Base-by-base conservation (phyloP, 2,797 vertebrate genomes). In the Tragelaphus oryx region DNA sequence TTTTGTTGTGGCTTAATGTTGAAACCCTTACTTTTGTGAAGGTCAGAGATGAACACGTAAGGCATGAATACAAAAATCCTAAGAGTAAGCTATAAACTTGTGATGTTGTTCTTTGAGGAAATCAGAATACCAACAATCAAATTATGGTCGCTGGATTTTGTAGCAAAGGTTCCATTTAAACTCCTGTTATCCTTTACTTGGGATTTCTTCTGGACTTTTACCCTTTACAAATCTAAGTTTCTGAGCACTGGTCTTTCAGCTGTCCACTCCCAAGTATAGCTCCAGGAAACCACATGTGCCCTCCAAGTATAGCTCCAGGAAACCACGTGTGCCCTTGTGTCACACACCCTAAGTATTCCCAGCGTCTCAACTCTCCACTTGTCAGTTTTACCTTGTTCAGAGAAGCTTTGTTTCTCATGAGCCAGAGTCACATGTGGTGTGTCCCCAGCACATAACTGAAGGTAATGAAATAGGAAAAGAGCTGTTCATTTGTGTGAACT, bases 1-100 rank as follows among this genome's bases (percentile, higher is more conserved):
- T 93, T 93, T 75, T 85, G 8, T 80, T 91, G 88, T 92, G 46
- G 55, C 54, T 57, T 85, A 80, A 41, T 91, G 54, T 79, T 52
- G 55, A 88, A 46, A 60, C 62, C 16, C 20, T 79, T 80, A 57
- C 20, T 13, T 74, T 60, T 74, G 8, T 52, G 62, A 92, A 22
- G 28, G 60, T 80, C 44, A 94, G 30, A 90, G 62, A 54, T 71
- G 44, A 83, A 48, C 68, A 68, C 48, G 9, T 92, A 37, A 79
- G 48, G 79, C 46, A 62, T 62, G 37, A 80, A 62, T 80, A 57
- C 62, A 92, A 80, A 78, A 79, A 65, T 83, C n/a, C 54, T 75
- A 48, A 28, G 75, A 78, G 17, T 59, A 88, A 65, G 50, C 59
- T 92, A 41, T 20, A 57, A n/a, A 78, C 78, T 88, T 33, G 59